Percentiles rank a stretch among this genome's conserved stretches.
Conservation (phyloP, 2,888 invertebrate species). For the Dioctria linearis region DNA sequence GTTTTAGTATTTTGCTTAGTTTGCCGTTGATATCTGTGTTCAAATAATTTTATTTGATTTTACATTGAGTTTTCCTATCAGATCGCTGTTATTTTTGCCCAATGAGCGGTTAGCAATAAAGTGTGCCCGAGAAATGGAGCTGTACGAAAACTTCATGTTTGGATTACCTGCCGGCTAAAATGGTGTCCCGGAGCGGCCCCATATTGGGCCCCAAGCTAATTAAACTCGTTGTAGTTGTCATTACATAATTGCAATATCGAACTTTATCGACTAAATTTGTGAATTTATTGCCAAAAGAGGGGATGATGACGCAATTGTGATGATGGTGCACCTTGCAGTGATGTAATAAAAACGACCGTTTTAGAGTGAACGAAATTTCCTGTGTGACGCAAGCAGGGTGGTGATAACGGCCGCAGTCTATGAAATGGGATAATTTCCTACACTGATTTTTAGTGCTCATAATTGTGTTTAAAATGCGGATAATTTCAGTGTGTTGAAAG, state of each 20-base stretch:
- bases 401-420: not conserved
- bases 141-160: constrained; percentile 5
- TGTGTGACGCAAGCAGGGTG: constrained; percentile 3
- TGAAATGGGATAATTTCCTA: not conserved
- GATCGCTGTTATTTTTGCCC: not conserved
- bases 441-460: constrained; percentile 5
- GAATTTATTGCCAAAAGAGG: constrained; percentile 42
- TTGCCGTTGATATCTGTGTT: not conserved
- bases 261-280: constrained; percentile 42
- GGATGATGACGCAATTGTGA: constrained; percentile 40
- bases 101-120: not conserved
- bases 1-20: constrained; percentile 6
- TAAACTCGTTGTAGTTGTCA: not conserved
- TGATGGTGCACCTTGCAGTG: constrained; percentile 32
- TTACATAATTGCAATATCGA: constrained; percentile 37
- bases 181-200: constrained; percentile 6
- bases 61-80: not conserved
- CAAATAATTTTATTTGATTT: constrained; percentile 3
- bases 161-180: constrained; percentile 32
- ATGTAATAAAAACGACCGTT: constrained; percentile 42
- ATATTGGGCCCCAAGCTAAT: not conserved
- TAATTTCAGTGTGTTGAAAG: not conserved
- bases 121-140: constrained; percentile 16
- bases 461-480: constrained; percentile 4
- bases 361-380: constrained; percentile 10